phyloP scores from a whole-genome alignment of 2,888 invertebrate genomes.

The Dendrolimus pini region DNA sequence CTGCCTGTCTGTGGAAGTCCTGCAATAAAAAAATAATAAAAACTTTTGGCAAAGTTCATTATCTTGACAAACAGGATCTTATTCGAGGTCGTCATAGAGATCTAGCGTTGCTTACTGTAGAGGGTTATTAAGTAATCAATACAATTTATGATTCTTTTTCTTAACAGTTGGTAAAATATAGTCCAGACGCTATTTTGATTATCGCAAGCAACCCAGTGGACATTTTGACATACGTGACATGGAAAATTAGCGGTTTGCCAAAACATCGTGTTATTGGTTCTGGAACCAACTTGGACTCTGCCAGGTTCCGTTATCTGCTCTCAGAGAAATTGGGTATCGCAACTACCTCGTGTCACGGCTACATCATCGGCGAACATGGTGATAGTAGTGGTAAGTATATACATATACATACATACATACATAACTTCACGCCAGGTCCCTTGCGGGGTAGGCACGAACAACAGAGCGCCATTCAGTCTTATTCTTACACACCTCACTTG shows the following conservation, averaged over 20 bases:
- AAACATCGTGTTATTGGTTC: conserved; percentile 92
- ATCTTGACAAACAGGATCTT: conserved; percentile 96
- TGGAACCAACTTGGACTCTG: conserved; percentile 95
- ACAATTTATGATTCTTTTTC: background rate
- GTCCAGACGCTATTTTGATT: conserved; percentile 89
- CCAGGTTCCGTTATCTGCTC: conserved; percentile 91
- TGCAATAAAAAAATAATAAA: no score
- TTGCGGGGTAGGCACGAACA: no score
- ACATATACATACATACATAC: no score
- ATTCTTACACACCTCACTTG: no score
- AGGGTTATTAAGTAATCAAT: conserved; percentile 82
- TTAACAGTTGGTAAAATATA: conserved; percentile 82
- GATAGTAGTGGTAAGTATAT: conserved; percentile 86
- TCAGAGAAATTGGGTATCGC: conserved; percentile 89
- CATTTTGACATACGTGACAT: conserved; percentile 94
- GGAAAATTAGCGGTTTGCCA: conserved; percentile 94
- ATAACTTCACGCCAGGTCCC: no score
- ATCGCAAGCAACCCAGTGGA: conserved; percentile 96
- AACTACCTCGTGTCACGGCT: conserved; percentile 91
- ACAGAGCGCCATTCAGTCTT: no score
- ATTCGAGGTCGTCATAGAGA: conserved; percentile 95
- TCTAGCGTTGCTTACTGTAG: conserved; percentile 90
- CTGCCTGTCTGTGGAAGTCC: no score
- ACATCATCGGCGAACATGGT: conserved; percentile 96
- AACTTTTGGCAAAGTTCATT: conserved; percentile 97